A percentile compares a stretch with the other conserved stretches of the same genome.
phyloP scores from a whole-genome alignment of 2,113 vertebrate genomes.

The Cyanistes caeruleus region DNA sequence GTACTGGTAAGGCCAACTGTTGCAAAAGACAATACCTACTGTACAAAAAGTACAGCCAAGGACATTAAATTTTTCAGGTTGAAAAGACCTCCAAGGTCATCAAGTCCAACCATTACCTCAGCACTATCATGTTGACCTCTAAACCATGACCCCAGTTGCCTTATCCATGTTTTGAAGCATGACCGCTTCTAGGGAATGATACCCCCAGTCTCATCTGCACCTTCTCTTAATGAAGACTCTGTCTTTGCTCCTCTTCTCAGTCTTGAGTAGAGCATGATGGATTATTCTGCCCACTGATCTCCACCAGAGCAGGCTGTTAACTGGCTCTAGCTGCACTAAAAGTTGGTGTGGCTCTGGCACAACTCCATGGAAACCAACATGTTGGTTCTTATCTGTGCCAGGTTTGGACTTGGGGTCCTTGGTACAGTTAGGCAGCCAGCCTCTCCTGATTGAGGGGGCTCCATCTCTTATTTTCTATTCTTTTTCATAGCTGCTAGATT shows the following conservation, averaged over 20 bases:
- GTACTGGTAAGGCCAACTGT: background rate
- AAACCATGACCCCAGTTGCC: background rate
- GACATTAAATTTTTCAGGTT: background rate
- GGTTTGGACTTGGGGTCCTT: background rate
- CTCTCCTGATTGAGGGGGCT: background rate
- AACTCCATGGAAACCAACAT: background rate
- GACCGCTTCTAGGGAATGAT: background rate
- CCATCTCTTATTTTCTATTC: background rate
- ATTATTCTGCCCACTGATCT: background rate
- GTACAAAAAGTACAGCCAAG: background rate
- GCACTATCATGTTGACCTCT: background rate
- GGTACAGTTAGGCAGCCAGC: background rate
- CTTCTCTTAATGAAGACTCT: background rate
- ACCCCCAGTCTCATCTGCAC: accelerated
- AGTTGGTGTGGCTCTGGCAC: background rate
- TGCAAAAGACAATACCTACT: background rate
- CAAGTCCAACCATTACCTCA: background rate
- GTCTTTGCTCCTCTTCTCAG: background rate
- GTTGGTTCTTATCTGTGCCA: background rate
- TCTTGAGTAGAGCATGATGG: accelerated
- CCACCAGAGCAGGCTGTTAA: background rate
- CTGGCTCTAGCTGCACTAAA: background rate
- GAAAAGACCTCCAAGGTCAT: background rate
- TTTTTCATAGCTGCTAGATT: slow-evolving; percentile 13
- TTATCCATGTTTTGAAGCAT: background rate